Percentiles rank a stretch among this genome's conserved stretches.
phyloP scores from a whole-genome alignment of 2,113 vertebrate species.

The Passerina amoena region DNA sequence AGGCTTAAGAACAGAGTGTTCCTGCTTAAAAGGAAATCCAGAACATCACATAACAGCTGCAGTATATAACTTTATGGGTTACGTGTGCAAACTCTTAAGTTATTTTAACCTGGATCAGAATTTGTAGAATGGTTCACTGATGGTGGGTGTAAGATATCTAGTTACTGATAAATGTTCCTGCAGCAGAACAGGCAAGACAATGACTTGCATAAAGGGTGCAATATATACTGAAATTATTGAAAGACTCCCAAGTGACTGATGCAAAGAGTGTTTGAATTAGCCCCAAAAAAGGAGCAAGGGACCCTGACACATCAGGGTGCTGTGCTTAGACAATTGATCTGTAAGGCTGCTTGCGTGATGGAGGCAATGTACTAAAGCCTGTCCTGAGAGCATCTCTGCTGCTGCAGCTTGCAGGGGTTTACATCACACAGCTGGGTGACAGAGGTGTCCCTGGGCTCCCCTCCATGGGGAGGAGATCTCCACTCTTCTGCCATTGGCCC shows the following conservation, averaged over 20 bases:
- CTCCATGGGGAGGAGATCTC: conserved; percentile 28
- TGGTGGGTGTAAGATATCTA: background rate
- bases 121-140: background rate
- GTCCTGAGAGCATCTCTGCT: background rate
- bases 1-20: background rate
- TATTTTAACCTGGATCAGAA: background rate
- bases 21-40: background rate
- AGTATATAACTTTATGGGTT: background rate
- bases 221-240: background rate
- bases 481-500: conserved; percentile 36
- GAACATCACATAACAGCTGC: background rate
- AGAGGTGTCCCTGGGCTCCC: background rate
- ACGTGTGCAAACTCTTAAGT: background rate
- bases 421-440: background rate
- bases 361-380: background rate
- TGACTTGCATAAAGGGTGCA: background rate
- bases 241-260: background rate
- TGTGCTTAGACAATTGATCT: background rate
- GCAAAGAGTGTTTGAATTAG: background rate
- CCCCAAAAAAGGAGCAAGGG: background rate
- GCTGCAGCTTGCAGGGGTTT: background rate
- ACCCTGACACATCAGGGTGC: background rate
- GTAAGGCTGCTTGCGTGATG: background rate
- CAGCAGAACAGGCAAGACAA: background rate
- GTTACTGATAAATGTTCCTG: background rate